Evolutionary conservation across 2,113 vertebrate genomes (phyloP).

Genomic region (Amphiprion ocellaris): DNA sequence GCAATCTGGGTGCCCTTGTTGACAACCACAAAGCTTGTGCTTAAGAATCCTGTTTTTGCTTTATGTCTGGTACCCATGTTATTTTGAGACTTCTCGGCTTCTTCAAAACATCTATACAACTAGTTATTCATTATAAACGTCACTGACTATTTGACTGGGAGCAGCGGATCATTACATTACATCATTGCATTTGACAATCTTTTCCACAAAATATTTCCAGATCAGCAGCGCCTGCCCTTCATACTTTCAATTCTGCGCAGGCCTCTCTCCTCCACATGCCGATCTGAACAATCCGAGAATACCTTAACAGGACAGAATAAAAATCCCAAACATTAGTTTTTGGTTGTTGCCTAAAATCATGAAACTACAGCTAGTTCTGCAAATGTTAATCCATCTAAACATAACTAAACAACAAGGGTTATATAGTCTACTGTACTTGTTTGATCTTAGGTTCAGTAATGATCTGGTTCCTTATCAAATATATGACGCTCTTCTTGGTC

Average conservation of each 20-base stretch:
- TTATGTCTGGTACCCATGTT: slow-evolving; percentile 25
- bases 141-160: slow-evolving; percentile 6
- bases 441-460: no score
- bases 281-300: background rate
- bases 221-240: background rate
- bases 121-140: slow-evolving; percentile 27
- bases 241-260: background rate
- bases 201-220: slow-evolving; percentile 5
- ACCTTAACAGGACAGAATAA: background rate
- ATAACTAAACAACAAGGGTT: background rate
- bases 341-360: background rate
- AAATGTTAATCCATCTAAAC: background rate
- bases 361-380: background rate
- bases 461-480: background rate
- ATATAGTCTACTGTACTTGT: background rate
- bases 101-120: slow-evolving; percentile 23
- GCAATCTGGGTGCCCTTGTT: slow-evolving; percentile 26
- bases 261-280: background rate
- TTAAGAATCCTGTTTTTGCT: slow-evolving; percentile 20
- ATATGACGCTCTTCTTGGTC: no score
- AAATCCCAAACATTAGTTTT: background rate
- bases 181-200: slow-evolving; percentile 3
- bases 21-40: slow-evolving; percentile 29
- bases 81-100: slow-evolving; percentile 35
- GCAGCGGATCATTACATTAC: slow-evolving; percentile 19